These are phyloP conservation scores for Mormyrus iriodes DNA, from an alignment of 2,113 vertebrate species.

Conservation along the genomic window DNA sequence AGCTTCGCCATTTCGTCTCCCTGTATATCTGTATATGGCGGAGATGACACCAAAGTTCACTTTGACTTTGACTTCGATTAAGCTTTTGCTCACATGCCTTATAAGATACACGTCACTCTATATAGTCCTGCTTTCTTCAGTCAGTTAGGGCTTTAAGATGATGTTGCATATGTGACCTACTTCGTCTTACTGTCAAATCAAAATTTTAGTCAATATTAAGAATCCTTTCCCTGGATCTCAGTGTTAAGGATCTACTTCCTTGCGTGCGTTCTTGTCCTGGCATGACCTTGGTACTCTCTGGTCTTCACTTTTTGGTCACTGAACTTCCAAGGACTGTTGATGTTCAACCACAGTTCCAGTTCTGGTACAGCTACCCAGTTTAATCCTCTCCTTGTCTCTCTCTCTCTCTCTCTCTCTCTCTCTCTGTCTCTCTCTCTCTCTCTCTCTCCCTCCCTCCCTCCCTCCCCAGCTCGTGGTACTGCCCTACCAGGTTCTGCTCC, in stretches of 20 bases:
- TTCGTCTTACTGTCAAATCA: neutral
- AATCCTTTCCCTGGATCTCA: neutral
- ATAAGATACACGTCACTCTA: neutral
- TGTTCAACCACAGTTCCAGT: too few relatives aligned
- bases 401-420: neutral
- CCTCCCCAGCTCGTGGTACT: conserved; percentile 81
- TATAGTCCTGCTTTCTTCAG: neutral
- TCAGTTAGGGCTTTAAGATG: neutral
- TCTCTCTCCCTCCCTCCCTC: neutral
- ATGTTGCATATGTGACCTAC: neutral
- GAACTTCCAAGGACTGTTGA: too few relatives aligned
- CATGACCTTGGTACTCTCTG: too few relatives aligned
- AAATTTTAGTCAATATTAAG: neutral
- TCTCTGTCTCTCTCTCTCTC: neutral
- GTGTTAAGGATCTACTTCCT: neutral
- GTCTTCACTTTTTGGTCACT: too few relatives aligned
- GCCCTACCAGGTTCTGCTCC: conserved; percentile 90
- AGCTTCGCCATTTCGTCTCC: too few relatives aligned
- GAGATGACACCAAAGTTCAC: too few relatives aligned
- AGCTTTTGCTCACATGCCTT: neutral
- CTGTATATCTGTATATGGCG: too few relatives aligned
- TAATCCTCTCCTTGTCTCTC: too few relatives aligned
- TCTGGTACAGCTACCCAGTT: too few relatives aligned
- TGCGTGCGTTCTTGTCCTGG: neutral
- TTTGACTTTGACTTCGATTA: too few relatives aligned